Percentiles rank a stretch among this genome's conserved stretches.
These are phyloP conservation scores for Nomada ruficornis DNA, from an alignment of 2,888 invertebrate genomes.

Conservation along the genomic window DNA sequence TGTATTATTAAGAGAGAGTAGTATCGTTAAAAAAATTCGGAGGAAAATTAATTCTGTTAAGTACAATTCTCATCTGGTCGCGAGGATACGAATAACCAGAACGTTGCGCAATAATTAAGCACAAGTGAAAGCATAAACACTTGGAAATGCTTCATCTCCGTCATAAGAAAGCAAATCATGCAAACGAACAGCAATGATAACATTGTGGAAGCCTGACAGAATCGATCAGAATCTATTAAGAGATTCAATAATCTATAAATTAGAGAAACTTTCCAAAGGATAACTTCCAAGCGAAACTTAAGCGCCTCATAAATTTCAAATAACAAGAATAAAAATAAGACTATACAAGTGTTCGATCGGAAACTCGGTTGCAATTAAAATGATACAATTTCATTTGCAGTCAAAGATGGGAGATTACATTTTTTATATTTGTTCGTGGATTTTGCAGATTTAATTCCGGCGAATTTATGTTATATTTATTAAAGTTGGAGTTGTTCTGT, in stretches of 20 bases:
- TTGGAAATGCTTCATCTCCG: neutral
- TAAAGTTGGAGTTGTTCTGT: too few species aligned
- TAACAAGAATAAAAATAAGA: neutral
- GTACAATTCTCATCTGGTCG: neutral
- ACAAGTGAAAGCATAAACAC: neutral
- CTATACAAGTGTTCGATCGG: constrained; percentile 1
- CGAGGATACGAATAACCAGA: neutral
- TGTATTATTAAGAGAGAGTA: neutral
- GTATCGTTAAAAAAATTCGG: neutral
- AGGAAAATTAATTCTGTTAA: constrained; percentile 3
- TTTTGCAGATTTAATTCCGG: too few species aligned
- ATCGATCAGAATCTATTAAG: neutral
- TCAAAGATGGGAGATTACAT: too few species aligned
- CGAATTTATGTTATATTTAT: too few species aligned
- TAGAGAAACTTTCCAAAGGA: neutral
- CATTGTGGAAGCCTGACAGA: neutral
- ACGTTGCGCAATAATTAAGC: neutral
- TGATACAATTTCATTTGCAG: too few species aligned
- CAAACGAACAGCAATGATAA: neutral
- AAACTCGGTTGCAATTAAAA: constrained; percentile 31
- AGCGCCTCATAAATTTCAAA: neutral
- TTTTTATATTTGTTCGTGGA: too few species aligned
- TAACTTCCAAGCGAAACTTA: too few species aligned
- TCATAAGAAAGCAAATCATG: neutral
- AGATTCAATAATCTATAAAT: neutral